A percentile compares a stretch with the other conserved stretches of the same genome.
Conservation (phyloP, 1,140 invertebrate genomes). For the Venturia canescens region DNA sequence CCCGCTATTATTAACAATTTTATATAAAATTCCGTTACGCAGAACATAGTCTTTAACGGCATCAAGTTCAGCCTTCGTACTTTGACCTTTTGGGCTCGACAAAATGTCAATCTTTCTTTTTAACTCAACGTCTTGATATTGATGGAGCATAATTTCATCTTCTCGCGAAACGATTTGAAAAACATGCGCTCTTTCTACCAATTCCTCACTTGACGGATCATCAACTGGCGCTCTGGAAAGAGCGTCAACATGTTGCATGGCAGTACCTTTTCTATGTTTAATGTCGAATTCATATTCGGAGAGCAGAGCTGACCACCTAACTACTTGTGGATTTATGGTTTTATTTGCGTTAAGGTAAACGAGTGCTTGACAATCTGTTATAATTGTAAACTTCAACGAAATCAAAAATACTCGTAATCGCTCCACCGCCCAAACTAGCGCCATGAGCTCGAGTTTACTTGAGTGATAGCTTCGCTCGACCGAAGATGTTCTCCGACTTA, state of each 20-base stretch:
- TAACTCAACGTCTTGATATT: slow-evolving; percentile 27
- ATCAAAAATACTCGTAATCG: slow-evolving; percentile 49
- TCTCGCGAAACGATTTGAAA: background rate
- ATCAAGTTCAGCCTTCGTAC: background rate
- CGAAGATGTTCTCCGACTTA: slow-evolving; percentile 49
- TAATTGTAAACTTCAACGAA: slow-evolving; percentile 41
- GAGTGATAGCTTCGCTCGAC: slow-evolving; percentile 50
- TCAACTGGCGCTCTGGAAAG: slow-evolving; percentile 43
- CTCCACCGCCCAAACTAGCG: slow-evolving; percentile 1
- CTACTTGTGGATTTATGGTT: slow-evolving; percentile 44
- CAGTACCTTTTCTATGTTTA: slow-evolving; percentile 41
- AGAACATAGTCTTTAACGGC: slow-evolving; percentile 6
- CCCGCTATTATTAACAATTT: background rate
- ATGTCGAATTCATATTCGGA: slow-evolving; percentile 52
- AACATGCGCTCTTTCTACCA: background rate
- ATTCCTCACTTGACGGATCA: background rate
- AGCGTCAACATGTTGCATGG: slow-evolving; percentile 53
- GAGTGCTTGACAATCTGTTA: slow-evolving; percentile 46
- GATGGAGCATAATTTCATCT: slow-evolving; percentile 7
- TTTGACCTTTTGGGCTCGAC: background rate
- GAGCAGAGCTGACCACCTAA: slow-evolving; percentile 45
- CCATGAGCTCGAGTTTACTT: background rate
- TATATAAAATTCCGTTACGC: slow-evolving; percentile 41
- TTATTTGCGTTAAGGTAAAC: slow-evolving; percentile 41
- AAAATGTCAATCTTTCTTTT: slow-evolving; percentile 22